Conservation (phyloP, 2,888 invertebrate genomes). For the Drosophila lutescens region DNA sequence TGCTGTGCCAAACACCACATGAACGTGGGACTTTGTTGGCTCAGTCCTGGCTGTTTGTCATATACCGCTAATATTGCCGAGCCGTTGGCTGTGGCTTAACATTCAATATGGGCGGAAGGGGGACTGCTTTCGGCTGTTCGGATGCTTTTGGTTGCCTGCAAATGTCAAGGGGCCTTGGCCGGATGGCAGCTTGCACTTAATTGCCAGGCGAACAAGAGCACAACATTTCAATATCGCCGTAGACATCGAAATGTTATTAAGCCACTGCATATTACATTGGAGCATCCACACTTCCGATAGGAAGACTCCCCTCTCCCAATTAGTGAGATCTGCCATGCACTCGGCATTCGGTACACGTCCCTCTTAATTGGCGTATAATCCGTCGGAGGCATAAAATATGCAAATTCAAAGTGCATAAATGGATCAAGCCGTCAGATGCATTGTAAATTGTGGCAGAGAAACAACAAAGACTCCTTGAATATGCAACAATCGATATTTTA, state of each 20-base stretch:
- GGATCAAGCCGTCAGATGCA: neutral
- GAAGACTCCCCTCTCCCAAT: constrained; percentile 22
- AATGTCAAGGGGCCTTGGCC: constrained; percentile 55
- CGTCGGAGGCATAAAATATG: constrained; percentile 46
- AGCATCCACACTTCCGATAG: neutral
- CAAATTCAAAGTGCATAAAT: constrained; percentile 23
- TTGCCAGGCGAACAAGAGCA: constrained; percentile 61
- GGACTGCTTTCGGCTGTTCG: neutral
- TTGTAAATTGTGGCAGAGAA: neutral
- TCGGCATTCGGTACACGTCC: constrained; percentile 24
- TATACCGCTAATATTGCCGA: constrained; percentile 69
- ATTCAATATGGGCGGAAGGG: constrained; percentile 20
- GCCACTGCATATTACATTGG: constrained; percentile 55
- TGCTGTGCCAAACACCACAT: constrained; percentile 28
- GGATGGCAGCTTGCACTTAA: constrained; percentile 66
- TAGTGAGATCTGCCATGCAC: constrained; percentile 29
- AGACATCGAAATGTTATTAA: constrained; percentile 56
- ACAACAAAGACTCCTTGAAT: too few relatives aligned
- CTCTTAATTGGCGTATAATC: constrained; percentile 61
- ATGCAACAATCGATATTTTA: too few relatives aligned
- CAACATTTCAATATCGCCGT: constrained; percentile 59
- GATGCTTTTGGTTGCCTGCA: constrained; percentile 8
- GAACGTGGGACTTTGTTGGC: constrained; percentile 51
- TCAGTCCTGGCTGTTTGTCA: constrained; percentile 63
- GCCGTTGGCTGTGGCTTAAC: constrained; percentile 56